These are phyloP conservation scores for Sitophilus oryzae DNA, from an alignment of 1,140 invertebrate genomes.

Conservation along the genomic window DNA sequence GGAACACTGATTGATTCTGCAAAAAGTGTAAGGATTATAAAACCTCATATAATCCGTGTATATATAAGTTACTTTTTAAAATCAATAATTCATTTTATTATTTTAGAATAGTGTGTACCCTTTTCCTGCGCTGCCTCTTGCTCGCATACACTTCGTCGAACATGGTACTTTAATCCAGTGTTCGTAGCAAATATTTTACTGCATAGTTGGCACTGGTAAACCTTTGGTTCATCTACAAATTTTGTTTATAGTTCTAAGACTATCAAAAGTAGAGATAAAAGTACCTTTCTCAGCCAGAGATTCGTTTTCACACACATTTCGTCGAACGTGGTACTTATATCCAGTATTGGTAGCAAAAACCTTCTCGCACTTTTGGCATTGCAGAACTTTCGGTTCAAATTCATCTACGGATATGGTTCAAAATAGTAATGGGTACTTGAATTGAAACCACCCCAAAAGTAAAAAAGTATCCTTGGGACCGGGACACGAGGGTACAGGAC, in stretches of 20 bases:
- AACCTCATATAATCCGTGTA: too few relatives aligned
- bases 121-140: too few relatives aligned
- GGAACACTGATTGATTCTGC: too few relatives aligned
- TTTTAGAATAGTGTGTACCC: too few relatives aligned
- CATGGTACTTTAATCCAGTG: slow-evolving; percentile 14
- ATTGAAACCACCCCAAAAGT: too few relatives aligned
- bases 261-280: neutral
- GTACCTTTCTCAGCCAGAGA: neutral
- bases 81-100: too few relatives aligned
- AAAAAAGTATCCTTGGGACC: too few relatives aligned
- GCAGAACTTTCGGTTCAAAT: neutral
- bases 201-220: slow-evolving; percentile 4
- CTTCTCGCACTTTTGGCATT: slow-evolving; percentile 3
- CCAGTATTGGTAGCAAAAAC: neutral
- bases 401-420: too few relatives aligned
- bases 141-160: slow-evolving; percentile 12
- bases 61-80: too few relatives aligned
- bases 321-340: slow-evolving; percentile 1
- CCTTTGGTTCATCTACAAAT: slow-evolving; percentile 10
- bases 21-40: too few relatives aligned
- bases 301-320: neutral
- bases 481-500: too few relatives aligned
- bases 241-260: neutral
- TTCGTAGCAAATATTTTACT: slow-evolving; percentile 15
- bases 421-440: too few relatives aligned